phyloP scores from a whole-genome alignment of 1,140 invertebrate species.

The Arion vulgaris region DNA sequence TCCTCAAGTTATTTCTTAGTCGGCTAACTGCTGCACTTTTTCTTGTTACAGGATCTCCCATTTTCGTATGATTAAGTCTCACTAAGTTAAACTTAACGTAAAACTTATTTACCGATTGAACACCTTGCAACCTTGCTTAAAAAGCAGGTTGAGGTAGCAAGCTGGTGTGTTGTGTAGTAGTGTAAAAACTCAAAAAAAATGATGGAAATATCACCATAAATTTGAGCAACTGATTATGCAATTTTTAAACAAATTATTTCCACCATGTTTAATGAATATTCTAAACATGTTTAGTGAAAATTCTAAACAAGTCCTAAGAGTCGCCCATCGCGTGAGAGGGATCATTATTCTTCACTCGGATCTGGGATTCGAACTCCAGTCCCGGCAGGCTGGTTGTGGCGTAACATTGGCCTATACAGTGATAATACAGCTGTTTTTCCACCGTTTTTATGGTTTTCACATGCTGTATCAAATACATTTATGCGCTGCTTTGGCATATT shows the following conservation, averaged over 20 bases:
- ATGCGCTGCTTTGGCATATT: neutral
- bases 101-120: neutral
- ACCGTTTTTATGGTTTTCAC: neutral
- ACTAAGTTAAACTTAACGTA: neutral
- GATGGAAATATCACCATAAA: slow-evolving; percentile 1
- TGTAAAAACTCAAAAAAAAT: neutral
- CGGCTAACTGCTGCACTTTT: slow-evolving; percentile 62
- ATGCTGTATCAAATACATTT: neutral
- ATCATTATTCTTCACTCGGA: neutral
- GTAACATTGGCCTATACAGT: neutral
- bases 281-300: neutral
- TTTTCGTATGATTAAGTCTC: slow-evolving; percentile 26
- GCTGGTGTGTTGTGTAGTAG: neutral
- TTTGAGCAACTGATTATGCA: slow-evolving; percentile 25
- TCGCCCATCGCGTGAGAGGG: neutral
- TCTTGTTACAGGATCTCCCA: slow-evolving; percentile 66
- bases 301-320: slow-evolving; percentile 6
- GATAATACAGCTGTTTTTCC: slow-evolving; percentile 4
- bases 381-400: slow-evolving; percentile 8
- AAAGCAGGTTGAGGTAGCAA: too few species aligned
- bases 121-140: neutral
- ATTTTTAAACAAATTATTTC: neutral
- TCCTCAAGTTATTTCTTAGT: slow-evolving; percentile 64
- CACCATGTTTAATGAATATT: slow-evolving; percentile 16
- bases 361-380: neutral